Conservation (phyloP, 2,888 invertebrate species). For the Adineta ricciae region DNA sequence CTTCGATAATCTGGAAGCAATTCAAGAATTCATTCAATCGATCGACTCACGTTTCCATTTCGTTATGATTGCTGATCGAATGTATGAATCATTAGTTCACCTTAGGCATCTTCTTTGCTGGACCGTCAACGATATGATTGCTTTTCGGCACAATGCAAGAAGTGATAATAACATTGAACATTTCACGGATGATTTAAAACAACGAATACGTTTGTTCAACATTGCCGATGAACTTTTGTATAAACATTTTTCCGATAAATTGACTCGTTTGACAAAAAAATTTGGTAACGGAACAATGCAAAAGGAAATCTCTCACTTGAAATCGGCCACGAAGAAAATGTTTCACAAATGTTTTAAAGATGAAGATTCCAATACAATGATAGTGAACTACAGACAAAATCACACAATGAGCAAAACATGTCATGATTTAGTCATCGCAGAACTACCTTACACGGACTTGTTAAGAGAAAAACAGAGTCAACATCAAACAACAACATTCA, state of each 20-base stretch:
- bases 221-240: background rate
- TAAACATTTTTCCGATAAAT: background rate
- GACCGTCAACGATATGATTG: background rate
- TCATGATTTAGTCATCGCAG: too few relatives aligned
- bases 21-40: background rate
- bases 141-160: background rate
- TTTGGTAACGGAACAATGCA: background rate
- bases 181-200: background rate
- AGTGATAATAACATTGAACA: fast-evolving
- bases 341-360: background rate
- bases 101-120: background rate
- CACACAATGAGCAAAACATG: too few relatives aligned
- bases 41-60: background rate
- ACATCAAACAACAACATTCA: too few relatives aligned
- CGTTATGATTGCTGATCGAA: background rate
- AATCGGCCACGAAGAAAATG: background rate
- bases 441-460: too few relatives aligned
- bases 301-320: background rate
- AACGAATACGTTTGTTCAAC: background rate
- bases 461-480: too few relatives aligned
- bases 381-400: too few relatives aligned
- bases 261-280: background rate
- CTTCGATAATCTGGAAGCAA: background rate
- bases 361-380: too few relatives aligned
- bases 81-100: background rate